A percentile compares a stretch with the other conserved stretches of the same genome.
These are phyloP conservation scores for Luperina testacea DNA, from an alignment of 2,888 invertebrate species.

Conservation along the genomic window DNA sequence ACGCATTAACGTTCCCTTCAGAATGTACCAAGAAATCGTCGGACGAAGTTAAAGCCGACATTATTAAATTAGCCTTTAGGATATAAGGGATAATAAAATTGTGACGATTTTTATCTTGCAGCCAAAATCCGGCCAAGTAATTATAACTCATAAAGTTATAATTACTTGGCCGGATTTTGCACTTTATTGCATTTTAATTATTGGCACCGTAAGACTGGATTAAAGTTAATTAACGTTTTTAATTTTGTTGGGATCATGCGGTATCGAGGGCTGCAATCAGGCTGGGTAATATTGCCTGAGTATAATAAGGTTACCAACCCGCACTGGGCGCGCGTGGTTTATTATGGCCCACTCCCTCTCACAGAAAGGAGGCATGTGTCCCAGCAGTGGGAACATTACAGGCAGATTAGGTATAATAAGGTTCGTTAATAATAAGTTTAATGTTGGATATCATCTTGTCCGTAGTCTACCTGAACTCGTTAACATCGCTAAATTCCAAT, in stretches of 20 bases:
- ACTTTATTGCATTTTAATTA: conserved; percentile 36
- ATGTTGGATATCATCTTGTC: conserved; percentile 20
- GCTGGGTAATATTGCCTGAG: not conserved
- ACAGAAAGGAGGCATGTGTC: not conserved
- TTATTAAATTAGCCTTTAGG: conserved; percentile 48
- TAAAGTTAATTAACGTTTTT: conserved; percentile 21
- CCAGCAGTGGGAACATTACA: not conserved
- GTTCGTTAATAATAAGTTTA: conserved; percentile 14
- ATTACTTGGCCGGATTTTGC: conserved; percentile 27
- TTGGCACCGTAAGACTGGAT: conserved; percentile 15
- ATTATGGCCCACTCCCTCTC: not conserved
- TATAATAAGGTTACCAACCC: not conserved
- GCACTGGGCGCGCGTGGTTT: not conserved
- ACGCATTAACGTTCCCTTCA: conserved; percentile 30
- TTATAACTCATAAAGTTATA: conserved; percentile 18
- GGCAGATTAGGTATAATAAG: not conserved
- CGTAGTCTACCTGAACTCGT: conserved; percentile 71
- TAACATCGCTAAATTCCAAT: conserved; percentile 75
- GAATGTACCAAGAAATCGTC: conserved; percentile 20
- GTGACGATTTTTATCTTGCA: conserved; percentile 28
- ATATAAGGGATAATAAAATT: conserved; percentile 37
- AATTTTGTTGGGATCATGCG: conserved; percentile 18
- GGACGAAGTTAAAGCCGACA: conserved; percentile 23
- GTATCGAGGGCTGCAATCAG: not conserved
- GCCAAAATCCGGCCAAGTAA: conserved; percentile 11